phyloP scores from a whole-genome alignment of 2,888 invertebrate genomes.

The Morpho deidamia region DNA sequence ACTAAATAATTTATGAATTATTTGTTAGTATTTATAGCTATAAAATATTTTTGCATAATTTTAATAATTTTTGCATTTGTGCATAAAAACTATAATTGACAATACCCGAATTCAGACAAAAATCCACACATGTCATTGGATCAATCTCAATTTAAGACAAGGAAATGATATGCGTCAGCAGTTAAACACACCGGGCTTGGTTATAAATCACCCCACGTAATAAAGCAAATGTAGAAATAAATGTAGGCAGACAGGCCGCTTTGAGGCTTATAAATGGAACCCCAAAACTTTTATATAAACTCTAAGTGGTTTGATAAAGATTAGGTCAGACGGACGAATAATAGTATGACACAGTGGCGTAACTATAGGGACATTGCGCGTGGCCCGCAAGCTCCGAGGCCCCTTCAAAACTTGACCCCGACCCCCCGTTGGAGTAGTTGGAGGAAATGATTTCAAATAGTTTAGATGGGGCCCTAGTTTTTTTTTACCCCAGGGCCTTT shows the following conservation, averaged over 20 bases:
- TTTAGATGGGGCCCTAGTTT: no score
- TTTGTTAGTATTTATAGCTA: no score
- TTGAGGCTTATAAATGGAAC: conserved; percentile 20
- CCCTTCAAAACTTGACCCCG: no score
- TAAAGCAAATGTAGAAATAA: conserved; percentile 71
- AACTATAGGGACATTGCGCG: no score
- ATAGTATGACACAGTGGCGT: no score
- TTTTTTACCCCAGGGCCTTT: no score
- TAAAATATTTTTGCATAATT: no score
- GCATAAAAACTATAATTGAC: conserved; percentile 34
- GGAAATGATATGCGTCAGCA: conserved; percentile 73
- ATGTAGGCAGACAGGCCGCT: conserved; percentile 27
- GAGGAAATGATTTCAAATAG: no score
- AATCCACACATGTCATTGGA: conserved; percentile 52
- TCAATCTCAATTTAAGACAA: conserved; percentile 76
- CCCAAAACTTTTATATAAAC: conserved; percentile 8
- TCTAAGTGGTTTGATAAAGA: background rate
- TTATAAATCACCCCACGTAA: conserved; percentile 72
- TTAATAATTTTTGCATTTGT: no score
- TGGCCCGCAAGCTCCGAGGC: no score
- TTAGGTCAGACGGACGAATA: background rate
- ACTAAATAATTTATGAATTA: no score
- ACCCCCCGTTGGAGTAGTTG: no score
- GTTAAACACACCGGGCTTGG: conserved; percentile 73
- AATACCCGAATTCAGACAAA: conserved; percentile 45